phyloP scores from a whole-genome alignment of 2,113 vertebrate species.

The Oryzias javanicus region DNA sequence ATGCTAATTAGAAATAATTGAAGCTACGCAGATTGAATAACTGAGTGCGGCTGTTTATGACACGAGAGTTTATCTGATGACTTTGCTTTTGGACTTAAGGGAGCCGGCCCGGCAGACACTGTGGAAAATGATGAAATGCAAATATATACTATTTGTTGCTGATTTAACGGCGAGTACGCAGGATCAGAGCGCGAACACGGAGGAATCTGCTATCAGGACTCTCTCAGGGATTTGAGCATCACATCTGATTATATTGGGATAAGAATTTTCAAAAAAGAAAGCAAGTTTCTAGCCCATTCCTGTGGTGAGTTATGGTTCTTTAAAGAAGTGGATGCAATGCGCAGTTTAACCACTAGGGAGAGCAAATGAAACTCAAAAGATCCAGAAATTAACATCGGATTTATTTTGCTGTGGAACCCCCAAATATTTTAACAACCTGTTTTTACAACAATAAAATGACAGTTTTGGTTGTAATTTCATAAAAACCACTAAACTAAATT shows the following conservation, averaged over 20 bases:
- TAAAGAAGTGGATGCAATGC: no score
- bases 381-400: no score
- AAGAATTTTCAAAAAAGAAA: no score
- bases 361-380: no score
- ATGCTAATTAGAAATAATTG: slow-evolving; percentile 61
- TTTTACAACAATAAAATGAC: no score
- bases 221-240: neutral
- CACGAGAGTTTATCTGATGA: slow-evolving; percentile 27
- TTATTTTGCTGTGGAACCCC: no score
- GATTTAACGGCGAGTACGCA: neutral
- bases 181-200: neutral
- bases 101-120: slow-evolving; percentile 2
- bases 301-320: no score
- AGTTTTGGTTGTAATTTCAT: no score
- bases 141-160: slow-evolving; percentile 11
- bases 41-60: slow-evolving; percentile 36
- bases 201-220: neutral
- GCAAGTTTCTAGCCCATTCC: no score
- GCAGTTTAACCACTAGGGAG: no score
- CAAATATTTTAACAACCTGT: no score
- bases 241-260: neutral
- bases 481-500: no score
- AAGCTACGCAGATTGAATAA: slow-evolving; percentile 32
- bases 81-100: neutral
- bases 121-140: neutral